Conservation (phyloP, 2,888 invertebrate genomes). For the Noctuana brunneofusca region DNA sequence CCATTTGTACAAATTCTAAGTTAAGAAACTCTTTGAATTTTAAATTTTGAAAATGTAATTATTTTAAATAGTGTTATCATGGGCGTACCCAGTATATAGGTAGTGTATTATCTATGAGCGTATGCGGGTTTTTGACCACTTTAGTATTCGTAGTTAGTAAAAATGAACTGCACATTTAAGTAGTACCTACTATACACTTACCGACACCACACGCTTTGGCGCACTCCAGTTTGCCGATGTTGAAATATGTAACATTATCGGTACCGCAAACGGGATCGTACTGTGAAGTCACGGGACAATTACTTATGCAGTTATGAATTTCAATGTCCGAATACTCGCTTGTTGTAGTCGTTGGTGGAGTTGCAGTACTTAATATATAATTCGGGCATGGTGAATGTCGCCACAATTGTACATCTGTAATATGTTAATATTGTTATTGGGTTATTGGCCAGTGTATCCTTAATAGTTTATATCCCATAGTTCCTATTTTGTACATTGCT, state of each 20-base stretch:
- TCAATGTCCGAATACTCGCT: neutral
- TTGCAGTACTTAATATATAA: neutral
- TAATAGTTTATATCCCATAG: no score
- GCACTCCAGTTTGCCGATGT: slow-evolving; percentile 55
- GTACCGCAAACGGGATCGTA: slow-evolving; percentile 67
- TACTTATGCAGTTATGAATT: slow-evolving; percentile 2
- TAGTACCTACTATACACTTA: slow-evolving; percentile 48
- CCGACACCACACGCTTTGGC: slow-evolving; percentile 58
- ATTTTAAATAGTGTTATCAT: no score
- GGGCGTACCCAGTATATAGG: no score
- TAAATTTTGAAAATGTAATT: no score
- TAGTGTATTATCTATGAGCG: no score
- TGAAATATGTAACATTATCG: slow-evolving; percentile 56
- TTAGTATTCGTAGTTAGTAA: neutral
- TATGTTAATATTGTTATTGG: neutral
- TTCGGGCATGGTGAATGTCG: slow-evolving; percentile 12
- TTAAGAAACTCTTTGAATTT: no score
- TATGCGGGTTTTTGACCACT: no score
- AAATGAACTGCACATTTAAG: no score
- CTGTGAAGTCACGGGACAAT: slow-evolving; percentile 54
- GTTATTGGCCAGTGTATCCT: no score
- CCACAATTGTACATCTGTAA: slow-evolving; percentile 23
- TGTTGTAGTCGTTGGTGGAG: neutral
- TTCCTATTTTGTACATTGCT: no score
- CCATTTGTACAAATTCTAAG: no score